Evolutionary conservation across 2,888 invertebrate species (phyloP).

Genomic region (Campopleginae sp.): DNA sequence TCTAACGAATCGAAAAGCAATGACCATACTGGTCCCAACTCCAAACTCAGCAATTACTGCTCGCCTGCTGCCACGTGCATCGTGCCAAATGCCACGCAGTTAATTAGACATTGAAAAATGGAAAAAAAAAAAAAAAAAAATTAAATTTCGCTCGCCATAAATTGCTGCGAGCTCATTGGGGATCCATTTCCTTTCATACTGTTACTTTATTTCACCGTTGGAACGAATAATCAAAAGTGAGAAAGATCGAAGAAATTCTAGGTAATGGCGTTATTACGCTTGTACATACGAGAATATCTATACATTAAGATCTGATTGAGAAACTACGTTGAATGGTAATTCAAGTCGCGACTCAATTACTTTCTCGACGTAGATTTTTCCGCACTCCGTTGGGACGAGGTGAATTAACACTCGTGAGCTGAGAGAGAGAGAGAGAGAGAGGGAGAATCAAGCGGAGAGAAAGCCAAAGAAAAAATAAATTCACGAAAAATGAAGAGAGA

Average conservation of each 20-base stretch:
- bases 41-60: neutral
- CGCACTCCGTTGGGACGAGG: neutral
- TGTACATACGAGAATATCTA: neutral
- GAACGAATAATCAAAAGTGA: conserved; percentile 15
- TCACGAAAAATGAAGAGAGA: neutral
- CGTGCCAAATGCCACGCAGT: neutral
- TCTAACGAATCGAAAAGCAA: neutral
- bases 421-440: neutral
- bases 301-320: neutral
- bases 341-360: conserved; percentile 52
- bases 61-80: no score
- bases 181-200: conserved; percentile 5
- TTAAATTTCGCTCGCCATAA: neutral
- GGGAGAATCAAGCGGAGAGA: neutral
- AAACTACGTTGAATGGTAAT: conserved; percentile 32
- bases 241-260: conserved; percentile 30
- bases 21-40: neutral
- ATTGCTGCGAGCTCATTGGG: conserved; percentile 1
- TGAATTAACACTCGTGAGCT: conserved; percentile 36
- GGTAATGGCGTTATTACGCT: conserved; percentile 20
- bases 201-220: neutral
- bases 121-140: neutral
- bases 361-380: conserved; percentile 32
- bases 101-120: neutral
- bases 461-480: conserved; percentile 37